These are phyloP conservation scores for Sebastes diploproa DNA, from an alignment of 2,797 vertebrate species.

Conservation along the genomic window DNA sequence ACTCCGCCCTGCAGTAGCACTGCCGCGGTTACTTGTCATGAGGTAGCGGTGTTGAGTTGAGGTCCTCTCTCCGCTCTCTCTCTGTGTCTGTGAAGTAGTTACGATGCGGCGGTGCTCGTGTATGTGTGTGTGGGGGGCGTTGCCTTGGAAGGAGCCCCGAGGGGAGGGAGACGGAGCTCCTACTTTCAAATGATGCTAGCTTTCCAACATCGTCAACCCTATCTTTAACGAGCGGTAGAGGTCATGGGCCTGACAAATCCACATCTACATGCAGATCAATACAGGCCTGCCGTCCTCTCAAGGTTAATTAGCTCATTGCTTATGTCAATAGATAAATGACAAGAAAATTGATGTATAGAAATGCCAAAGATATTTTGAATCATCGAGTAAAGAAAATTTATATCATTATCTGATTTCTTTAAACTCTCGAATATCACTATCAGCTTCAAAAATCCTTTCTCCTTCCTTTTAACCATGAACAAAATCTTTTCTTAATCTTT, in stretches of 20 bases:
- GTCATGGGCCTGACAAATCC: conserved; percentile 2
- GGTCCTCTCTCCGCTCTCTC: no score
- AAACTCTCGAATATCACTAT: background rate
- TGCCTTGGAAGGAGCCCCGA: no score
- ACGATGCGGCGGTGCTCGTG: no score
- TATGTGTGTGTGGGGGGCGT: no score
- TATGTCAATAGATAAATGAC: background rate
- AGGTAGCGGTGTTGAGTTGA: no score
- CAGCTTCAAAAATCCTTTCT: background rate
- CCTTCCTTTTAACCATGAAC: background rate
- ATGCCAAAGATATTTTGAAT: background rate
- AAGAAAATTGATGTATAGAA: background rate
- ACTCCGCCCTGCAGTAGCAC: no score
- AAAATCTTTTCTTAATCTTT: background rate
- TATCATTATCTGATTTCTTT: background rate
- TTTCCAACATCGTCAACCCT: no score
- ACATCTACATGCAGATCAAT: conserved; percentile 23
- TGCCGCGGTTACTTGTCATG: no score
- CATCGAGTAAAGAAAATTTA: no score
- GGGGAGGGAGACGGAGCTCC: no score
- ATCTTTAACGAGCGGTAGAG: background rate
- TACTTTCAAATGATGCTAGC: no score
- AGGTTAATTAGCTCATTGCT: conserved; percentile 13
- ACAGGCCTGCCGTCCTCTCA: background rate
- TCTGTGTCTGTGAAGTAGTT: no score